A percentile compares a stretch with the other conserved stretches of the same genome.
These are phyloP conservation scores for Halcyon chelicuti DNA, from an alignment of 2,797 vertebrate genomes.

Conservation along the genomic window DNA sequence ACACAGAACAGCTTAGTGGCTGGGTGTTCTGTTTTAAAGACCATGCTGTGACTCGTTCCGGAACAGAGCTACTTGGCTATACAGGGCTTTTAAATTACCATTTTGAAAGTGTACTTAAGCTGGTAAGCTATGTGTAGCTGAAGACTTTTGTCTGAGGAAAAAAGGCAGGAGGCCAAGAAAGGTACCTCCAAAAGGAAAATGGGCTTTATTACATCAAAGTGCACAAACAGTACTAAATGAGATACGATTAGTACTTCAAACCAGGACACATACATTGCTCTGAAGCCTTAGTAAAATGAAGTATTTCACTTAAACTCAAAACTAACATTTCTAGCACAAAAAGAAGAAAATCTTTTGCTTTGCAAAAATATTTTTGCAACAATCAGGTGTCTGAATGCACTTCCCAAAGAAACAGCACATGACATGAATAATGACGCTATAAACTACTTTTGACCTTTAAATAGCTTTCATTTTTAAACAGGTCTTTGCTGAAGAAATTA, in stretches of 20 bases:
- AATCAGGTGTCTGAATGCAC: constrained; percentile 54
- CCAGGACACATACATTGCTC: background rate
- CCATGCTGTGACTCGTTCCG: constrained; percentile 67
- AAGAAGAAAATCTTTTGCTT: constrained; percentile 56
- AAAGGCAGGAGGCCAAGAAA: background rate
- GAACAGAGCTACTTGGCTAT: constrained; percentile 68
- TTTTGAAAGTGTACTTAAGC: constrained; percentile 72
- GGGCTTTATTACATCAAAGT: constrained; percentile 48
- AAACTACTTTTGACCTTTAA: constrained; percentile 20
- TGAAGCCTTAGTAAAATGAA: background rate
- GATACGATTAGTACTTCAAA: no score
- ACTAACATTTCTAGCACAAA: constrained; percentile 18
- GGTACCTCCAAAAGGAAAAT: constrained; percentile 58
- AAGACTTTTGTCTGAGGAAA: constrained; percentile 45
- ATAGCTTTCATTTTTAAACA: background rate
- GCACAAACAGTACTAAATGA: background rate
- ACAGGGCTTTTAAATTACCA: constrained; percentile 63
- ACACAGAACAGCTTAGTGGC: constrained; percentile 57
- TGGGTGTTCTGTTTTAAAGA: constrained; percentile 62
- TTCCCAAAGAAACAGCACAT: constrained; percentile 4
- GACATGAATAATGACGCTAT: constrained; percentile 26
- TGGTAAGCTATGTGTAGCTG: constrained; percentile 62
- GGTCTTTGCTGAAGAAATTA: background rate
- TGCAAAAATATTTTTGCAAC: constrained; percentile 62
- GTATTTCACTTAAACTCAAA: constrained; percentile 59